Base-by-base conservation (phyloP, 37 sponge, comb jelly and placozoan species). In the Tethya wilhelma region DNA sequence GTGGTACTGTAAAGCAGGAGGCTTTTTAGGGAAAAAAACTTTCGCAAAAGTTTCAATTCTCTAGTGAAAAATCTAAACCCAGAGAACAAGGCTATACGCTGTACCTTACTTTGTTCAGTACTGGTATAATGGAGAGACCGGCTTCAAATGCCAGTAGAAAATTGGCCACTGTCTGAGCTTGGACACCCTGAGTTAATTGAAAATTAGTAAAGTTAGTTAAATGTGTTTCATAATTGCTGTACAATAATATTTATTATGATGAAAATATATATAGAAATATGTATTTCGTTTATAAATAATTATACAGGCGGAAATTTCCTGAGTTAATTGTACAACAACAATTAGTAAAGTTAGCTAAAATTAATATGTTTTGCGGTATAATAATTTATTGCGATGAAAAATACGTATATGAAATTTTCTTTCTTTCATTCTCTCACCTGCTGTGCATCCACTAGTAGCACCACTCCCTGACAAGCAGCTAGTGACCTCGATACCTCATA, bases 141-240 rank as follows among this genome's bases (percentile, higher is more conserved):
- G 88, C 85, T 25, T 95, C 96, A 55, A 71, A 66, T 26, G 98
- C 82, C 25, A 89, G 64, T 45, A 85, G 65, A 62, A 85, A 96
- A 44, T 95, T 96, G 53, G 94, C 89, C 26, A 98, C 96, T 38
- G 96, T 98, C 56, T 98, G 98, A 56, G 98, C 98, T 40, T 98
- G 96, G 2, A 98, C 89, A 59, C 98, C 98, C 92, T 94, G n/a
- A n/a, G n/a, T n/a, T n/a, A n/a, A n/a, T n/a, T n/a, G n/a, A n/a
- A n/a, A n/a, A 17, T n/a, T 60, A n/a, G 63, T 26, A 60, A 60
- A 60, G 28, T 60, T 49, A 14, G 9, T 19, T 9, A 19, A 49
- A 49, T 49, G 14, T 49, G 9, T 9, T 49, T 14, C 53, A 9
- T 19, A 14, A 49, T 49, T 49, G n/a, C n/a, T n/a, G 9, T 49